Conservation (phyloP, 2,888 invertebrate genomes). For the Imbricaverruca yamaguchii region DNA sequence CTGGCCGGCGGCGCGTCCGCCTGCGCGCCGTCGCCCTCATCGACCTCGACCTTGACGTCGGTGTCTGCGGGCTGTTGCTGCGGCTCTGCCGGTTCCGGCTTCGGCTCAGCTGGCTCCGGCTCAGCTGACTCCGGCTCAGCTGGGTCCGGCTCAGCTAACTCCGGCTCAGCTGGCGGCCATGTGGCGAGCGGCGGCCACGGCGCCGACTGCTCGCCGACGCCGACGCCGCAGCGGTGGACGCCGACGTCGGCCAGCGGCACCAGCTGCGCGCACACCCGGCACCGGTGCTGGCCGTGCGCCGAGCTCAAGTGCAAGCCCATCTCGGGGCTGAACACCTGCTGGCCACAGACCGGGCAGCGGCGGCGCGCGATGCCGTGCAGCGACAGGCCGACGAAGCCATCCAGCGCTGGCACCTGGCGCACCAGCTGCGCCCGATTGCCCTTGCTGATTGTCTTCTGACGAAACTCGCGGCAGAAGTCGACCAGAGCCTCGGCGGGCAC, state of each 20-base stretch:
- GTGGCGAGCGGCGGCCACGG: too few relatives aligned
- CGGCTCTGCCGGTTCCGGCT: neutral
- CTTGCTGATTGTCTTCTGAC: slow-evolving; percentile 6
- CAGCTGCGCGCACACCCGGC: neutral
- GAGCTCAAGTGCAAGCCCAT: neutral
- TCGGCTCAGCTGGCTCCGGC: neutral
- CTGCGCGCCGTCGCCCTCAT: neutral
- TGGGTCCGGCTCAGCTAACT: neutral
- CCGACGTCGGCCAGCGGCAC: neutral
- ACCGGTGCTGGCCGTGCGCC: neutral
- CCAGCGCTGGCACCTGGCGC: slow-evolving; percentile 4
- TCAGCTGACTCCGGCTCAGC: neutral
- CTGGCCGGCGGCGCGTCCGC: neutral
- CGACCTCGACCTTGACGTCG: neutral
- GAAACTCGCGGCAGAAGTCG: slow-evolving; percentile 6
- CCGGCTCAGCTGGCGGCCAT: neutral
- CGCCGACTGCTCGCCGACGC: neutral
- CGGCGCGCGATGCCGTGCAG: slow-evolving; percentile 9
- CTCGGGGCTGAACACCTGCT: neutral
- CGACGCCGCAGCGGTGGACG: neutral
- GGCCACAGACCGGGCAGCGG: neutral
- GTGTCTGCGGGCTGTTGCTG: neutral
- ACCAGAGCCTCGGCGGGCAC: neutral
- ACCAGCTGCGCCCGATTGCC: slow-evolving; percentile 9
- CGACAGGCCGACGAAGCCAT: slow-evolving; percentile 5